Evolutionary conservation across 2,797 vertebrate species (phyloP), one percentile per base, ranked within the genome.

Genomic region (Parotocinclus haroldoi): DNA sequence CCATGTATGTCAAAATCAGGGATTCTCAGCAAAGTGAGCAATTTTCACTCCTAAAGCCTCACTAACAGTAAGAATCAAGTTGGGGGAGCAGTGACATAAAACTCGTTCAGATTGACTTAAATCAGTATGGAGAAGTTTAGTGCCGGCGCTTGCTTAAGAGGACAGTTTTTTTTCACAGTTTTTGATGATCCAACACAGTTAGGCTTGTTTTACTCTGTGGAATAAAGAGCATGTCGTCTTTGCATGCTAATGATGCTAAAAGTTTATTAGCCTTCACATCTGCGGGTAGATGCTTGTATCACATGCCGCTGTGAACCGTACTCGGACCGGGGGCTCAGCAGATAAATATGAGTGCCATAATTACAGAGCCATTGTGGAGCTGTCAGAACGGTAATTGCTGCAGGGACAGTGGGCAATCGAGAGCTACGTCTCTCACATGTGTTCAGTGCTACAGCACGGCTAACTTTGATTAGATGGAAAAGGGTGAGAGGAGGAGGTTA

Each of bases 371-470:
- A 87, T 88, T 85, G 84, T 84, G 80, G 77, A 83, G 82, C 86
- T 88, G 88, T 89, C 88, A 89, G 82, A 84, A 81, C 83, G 82
- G 82, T 89, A 89, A 89, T 88, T 88, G 88, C 87, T 82, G 79
- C 81, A 87, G 85, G 87, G 86, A 87, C 82, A 82, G 87, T 80
- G 82, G 83, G 82, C 86, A 87, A 88, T 88, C 83, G 74, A 83
- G 85, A 87, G 73, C 84, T 72, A 75, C 81, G 89, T 89, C 85
- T 74, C 82, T 71, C 64, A 53, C 81, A 68, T 79, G 76, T 78
- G 81, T 83, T 85, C 81, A 81, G 79, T 38, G 79, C 70, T 81
- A 74, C 64, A 63, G 73, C 66, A 72, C 67, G 77, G 83, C 79
- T 78, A 83, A 84, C 83, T 87, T 84, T 89, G 87, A 90, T 88